Evolutionary conservation across 1,140 invertebrate species (phyloP), one percentile per base, ranked within the genome.

Genomic region (Liolophura sinensis): DNA sequence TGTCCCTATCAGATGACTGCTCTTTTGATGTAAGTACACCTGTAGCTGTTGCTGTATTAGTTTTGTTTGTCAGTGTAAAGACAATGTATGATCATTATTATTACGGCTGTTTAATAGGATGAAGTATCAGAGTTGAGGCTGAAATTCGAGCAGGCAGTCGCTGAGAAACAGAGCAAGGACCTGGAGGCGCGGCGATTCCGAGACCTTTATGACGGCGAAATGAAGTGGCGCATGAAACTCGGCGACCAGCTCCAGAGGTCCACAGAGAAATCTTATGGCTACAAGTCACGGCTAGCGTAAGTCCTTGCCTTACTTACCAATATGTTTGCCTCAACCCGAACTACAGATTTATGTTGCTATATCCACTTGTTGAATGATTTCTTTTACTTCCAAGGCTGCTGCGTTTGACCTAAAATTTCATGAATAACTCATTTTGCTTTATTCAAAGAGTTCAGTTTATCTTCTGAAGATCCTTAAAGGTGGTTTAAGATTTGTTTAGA

Each of bases 121-220:
- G 80, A 82, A 49, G 72, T 73, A 27, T 68, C 73, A 15, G 71
- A 77, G 20, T 24, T 82, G 57, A 65, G 71, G 46, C 59, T 76
- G 15, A 73, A 75, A 52, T 78, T 74, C 58, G 74, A 80, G 55
- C 73, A 81, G 62, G 66, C 76, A 0, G 24, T 76, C 12, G 73
- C 78, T 14, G 68, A 78, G 64, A 68, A 67, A 50, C 74, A 79
- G 64, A 80, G 69, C 9, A 72, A 73, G 31, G 78, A 82, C 18
- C 69, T 76, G 63, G 79, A 82, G 56, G 69, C 70, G 1, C 72
- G 70, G 31, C 70, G 75, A 22, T 78, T 69, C 65, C 65, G 70
- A 31, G 77, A 81, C 25, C 69, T 81, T 6, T 81, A 81, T 59
- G 79, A 82, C 59, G 77, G 71, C 46, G 80, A 82, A 65, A 76